These are phyloP conservation scores for Dioctria linearis DNA, from an alignment of 2,888 invertebrate genomes.

Conservation along the genomic window DNA sequence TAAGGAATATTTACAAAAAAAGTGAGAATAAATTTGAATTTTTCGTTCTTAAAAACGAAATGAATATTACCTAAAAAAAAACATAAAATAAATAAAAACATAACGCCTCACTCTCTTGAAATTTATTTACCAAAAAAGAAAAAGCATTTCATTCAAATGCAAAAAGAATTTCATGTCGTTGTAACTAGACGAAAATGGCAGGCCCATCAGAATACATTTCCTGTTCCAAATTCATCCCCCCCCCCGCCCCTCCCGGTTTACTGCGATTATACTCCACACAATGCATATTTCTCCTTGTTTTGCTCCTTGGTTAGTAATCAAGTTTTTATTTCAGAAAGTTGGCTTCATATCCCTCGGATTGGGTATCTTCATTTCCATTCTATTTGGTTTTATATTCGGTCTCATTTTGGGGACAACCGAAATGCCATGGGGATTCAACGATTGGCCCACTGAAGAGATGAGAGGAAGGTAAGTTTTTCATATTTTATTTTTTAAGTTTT, in stretches of 20 bases:
- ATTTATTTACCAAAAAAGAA: neutral
- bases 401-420: slow-evolving; percentile 80
- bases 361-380: slow-evolving; percentile 82
- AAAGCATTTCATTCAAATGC: neutral
- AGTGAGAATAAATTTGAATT: too few relatives aligned
- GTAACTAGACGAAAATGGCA: neutral
- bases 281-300: neutral
- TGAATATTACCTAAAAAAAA: too few relatives aligned
- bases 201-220: neutral
- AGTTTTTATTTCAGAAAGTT: slow-evolving; percentile 72
- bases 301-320: slow-evolving; percentile 31
- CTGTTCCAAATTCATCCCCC: slow-evolving; percentile 13
- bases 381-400: slow-evolving; percentile 87
- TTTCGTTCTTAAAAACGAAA: too few relatives aligned
- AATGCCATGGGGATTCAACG: slow-evolving; percentile 83
- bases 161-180: neutral
- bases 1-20: too few relatives aligned
- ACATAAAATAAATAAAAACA: too few relatives aligned
- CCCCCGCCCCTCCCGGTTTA: neutral
- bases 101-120: too few relatives aligned
- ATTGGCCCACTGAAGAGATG: slow-evolving; percentile 88
- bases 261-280: too few relatives aligned
- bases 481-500: slow-evolving; percentile 21
- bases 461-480: slow-evolving; percentile 75
- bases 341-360: slow-evolving; percentile 80